Conservation (phyloP, 2,113 vertebrate genomes). For the Cynoglossus semilaevis region DNA sequence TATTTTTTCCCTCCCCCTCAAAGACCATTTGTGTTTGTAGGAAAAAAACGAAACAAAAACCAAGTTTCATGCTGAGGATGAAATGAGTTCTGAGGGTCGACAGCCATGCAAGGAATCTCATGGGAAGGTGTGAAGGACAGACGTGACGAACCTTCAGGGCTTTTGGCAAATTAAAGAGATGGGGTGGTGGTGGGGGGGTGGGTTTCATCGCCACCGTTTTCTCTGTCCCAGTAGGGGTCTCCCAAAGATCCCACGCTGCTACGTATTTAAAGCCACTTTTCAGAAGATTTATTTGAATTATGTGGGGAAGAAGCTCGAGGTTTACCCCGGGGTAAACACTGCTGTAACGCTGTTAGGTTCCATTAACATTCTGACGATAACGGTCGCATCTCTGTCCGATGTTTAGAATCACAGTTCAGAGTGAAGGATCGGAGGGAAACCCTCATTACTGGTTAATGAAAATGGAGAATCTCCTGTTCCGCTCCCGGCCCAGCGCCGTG, state of each 20-base stretch:
- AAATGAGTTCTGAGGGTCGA: neutral
- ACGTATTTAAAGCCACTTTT: neutral
- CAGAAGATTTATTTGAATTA: no score
- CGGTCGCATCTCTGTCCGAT: neutral
- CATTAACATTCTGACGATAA: constrained; percentile 1
- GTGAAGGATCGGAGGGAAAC: constrained; percentile 1
- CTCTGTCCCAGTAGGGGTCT: neutral
- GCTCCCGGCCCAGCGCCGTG: constrained; percentile 9
- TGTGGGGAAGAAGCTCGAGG: neutral
- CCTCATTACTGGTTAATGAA: constrained; percentile 34
- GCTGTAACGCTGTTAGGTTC: neutral
- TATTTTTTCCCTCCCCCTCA: neutral
- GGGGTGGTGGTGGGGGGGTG: no score
- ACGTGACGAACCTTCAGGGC: constrained; percentile 4
- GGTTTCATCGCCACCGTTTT: constrained; percentile 3
- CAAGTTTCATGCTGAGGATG: neutral
- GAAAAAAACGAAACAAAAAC: neutral
- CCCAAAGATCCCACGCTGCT: neutral
- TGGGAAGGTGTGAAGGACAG: constrained; percentile 32
- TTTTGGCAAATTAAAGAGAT: constrained; percentile 15
- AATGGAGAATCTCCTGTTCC: constrained; percentile 24
- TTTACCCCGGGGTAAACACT: neutral
- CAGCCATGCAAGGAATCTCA: constrained; percentile 6
- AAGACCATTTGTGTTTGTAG: constrained; percentile 3
- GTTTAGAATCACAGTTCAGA: constrained; percentile 11